phyloP scores from a whole-genome alignment of 2,888 invertebrate genomes.

The Tanytarsus gracilentus region DNA sequence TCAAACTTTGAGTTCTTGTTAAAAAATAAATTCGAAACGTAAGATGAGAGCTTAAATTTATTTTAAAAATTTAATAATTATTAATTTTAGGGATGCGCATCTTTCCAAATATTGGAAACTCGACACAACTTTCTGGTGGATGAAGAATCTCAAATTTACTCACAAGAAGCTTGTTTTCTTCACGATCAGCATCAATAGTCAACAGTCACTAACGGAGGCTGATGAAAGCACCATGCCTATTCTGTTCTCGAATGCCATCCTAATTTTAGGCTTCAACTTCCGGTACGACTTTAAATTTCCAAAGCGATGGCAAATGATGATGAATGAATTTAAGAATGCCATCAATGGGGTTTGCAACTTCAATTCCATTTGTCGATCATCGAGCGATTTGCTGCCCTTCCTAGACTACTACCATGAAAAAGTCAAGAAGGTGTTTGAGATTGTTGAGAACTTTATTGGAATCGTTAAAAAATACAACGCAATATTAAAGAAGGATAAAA shows the following conservation, averaged over 20 bases:
- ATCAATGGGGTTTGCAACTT: background rate
- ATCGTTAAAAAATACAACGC: background rate
- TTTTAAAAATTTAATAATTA: background rate
- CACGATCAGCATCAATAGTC: constrained; percentile 3
- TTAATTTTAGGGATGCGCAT: background rate
- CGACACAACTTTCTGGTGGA: background rate
- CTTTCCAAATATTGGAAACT: background rate
- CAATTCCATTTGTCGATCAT: background rate
- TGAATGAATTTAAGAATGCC: background rate
- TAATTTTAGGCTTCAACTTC: background rate
- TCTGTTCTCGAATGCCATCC: background rate
- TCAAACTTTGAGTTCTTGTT: constrained; percentile 4
- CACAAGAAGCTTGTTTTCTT: background rate
- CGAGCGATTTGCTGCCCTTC: background rate
- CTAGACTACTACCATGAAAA: constrained; percentile 1
- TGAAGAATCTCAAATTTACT: background rate
- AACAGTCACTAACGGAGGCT: background rate
- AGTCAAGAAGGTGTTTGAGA: background rate
- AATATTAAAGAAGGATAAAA: too few species aligned
- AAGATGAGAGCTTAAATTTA: background rate
- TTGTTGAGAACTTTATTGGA: background rate
- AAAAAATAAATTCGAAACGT: constrained; percentile 17
- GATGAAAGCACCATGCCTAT: constrained; percentile 9
- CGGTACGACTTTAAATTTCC: background rate
- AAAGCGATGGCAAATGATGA: background rate